phyloP scores from a whole-genome alignment of 2,888 invertebrate species.

The Cheilosia vulpina region DNA sequence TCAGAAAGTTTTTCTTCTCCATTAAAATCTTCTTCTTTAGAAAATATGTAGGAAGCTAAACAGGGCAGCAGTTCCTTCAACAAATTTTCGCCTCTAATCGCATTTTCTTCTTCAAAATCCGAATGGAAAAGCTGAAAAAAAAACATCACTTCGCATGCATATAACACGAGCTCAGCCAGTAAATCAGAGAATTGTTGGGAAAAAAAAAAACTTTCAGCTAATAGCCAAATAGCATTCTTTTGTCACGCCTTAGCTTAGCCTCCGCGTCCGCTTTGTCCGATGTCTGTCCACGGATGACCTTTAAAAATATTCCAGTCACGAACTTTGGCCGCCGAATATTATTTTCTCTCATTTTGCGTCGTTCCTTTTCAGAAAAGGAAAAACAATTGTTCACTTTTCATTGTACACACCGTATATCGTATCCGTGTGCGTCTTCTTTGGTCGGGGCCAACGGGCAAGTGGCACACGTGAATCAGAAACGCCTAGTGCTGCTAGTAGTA shows the following conservation, averaged over 20 bases:
- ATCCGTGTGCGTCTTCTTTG: slow-evolving; percentile 44
- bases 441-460: slow-evolving; percentile 49
- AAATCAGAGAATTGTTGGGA: slow-evolving; percentile 27
- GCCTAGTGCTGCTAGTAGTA: slow-evolving; percentile 57
- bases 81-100: no score
- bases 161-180: slow-evolving; percentile 43
- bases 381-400: slow-evolving; percentile 56
- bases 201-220: slow-evolving; percentile 36
- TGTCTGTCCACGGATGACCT: slow-evolving; percentile 61
- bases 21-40: no score
- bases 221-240: slow-evolving; percentile 41
- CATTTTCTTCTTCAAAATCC: not conserved
- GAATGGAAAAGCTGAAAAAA: not conserved
- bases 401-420: slow-evolving; percentile 26
- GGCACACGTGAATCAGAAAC: slow-evolving; percentile 70
- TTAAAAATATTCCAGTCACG: slow-evolving; percentile 75
- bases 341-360: slow-evolving; percentile 18
- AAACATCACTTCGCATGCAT: slow-evolving; percentile 11
- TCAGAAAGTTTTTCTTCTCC: no score
- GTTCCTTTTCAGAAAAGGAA: slow-evolving; percentile 63
- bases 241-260: slow-evolving; percentile 15
- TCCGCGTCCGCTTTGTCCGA: slow-evolving; percentile 12
- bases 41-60: no score
- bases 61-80: no score
- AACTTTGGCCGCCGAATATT: slow-evolving; percentile 73